Conservation (phyloP, 2,113 vertebrate genomes). For the Eudyptes chrysolophus region DNA sequence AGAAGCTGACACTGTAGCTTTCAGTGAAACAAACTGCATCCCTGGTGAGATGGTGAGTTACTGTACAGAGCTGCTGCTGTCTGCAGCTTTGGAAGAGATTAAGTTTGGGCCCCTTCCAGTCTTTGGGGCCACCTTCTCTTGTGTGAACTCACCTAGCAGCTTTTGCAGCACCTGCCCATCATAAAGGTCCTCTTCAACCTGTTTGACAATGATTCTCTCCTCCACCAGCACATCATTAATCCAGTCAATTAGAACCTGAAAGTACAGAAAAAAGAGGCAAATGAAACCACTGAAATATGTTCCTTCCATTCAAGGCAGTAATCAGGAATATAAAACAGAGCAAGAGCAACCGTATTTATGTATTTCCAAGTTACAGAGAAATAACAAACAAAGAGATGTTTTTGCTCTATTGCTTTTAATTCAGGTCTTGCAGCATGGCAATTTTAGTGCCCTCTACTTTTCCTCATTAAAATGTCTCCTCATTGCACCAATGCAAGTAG, state of each 20-base stretch:
- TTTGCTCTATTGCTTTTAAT: background rate
- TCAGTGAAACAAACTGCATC: background rate
- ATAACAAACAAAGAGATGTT: background rate
- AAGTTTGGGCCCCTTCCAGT: background rate
- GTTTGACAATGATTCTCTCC: constrained; percentile 96
- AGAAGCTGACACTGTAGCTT: background rate
- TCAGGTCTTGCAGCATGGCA: background rate
- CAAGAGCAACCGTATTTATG: background rate
- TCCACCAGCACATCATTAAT: constrained; percentile 94
- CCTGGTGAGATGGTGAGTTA: background rate
- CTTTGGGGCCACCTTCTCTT: background rate
- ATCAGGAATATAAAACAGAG: background rate
- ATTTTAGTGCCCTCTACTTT: background rate
- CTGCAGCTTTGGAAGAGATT: background rate
- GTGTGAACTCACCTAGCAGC: constrained; percentile 84
- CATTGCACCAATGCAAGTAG: background rate
- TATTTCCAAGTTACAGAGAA: background rate
- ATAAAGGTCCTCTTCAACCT: constrained; percentile 94
- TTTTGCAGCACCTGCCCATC: constrained; percentile 98
- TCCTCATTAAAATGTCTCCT: background rate
- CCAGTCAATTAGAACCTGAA: constrained; percentile 93
- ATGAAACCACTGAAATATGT: fast-evolving
- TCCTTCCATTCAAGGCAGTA: background rate
- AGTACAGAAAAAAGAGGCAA: background rate
- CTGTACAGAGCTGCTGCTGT: background rate